Percentiles rank a stretch among this genome's conserved stretches.
These are phyloP conservation scores for Dynastes hyllus DNA, from an alignment of 2,888 invertebrate species.

Conservation along the genomic window DNA sequence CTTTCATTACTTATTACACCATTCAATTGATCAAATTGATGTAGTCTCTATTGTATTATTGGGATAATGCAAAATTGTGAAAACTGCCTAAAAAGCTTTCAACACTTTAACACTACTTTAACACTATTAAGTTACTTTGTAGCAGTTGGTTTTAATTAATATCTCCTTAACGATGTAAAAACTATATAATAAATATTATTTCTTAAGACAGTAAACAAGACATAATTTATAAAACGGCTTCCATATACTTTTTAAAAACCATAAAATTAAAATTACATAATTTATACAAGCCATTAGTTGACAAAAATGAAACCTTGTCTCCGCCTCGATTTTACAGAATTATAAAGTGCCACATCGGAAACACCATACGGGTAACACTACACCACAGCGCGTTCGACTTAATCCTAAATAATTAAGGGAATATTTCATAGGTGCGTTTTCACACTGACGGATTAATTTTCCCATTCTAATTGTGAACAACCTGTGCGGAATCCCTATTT, in stretches of 20 bases:
- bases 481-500: neutral
- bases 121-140: neutral
- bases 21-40: no score
- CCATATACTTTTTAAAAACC: neutral
- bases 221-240: conserved; percentile 1
- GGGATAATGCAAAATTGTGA: no score
- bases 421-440: conserved; percentile 23
- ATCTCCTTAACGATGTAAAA: neutral
- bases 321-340: conserved; percentile 2
- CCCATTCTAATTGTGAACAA: conserved; percentile 4
- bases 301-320: conserved; percentile 4
- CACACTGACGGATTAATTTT: conserved; percentile 32
- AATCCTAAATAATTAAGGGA: conserved; percentile 34
- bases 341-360: neutral
- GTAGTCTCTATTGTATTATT: no score
- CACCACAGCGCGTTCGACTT: conserved; percentile 4
- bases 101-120: no score
- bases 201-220: conserved; percentile 10
- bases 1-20: no score
- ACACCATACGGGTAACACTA: conserved; percentile 1
- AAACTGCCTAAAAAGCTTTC: no score
- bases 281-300: conserved; percentile 14
- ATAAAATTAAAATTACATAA: conserved; percentile 29
- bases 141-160: conserved; percentile 17
- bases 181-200: conserved; percentile 18